Percentiles rank a stretch among this genome's conserved stretches.
phyloP scores from a whole-genome alignment of 2,888 invertebrate genomes.

The Sussaba pulchella region DNA sequence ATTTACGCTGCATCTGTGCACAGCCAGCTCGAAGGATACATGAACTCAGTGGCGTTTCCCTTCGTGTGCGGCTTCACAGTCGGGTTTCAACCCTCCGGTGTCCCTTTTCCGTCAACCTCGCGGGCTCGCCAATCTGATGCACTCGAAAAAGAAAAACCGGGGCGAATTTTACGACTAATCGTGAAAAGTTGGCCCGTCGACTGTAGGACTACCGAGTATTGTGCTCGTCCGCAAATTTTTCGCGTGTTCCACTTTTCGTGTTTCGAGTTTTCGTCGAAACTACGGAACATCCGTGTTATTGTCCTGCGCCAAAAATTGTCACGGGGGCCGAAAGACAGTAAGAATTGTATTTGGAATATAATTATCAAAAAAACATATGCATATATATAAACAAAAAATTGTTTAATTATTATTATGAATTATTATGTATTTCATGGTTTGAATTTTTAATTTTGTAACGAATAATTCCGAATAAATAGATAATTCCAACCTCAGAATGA shows the following conservation, averaged over 20 bases:
- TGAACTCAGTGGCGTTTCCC: constrained; percentile 9
- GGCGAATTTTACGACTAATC: background rate
- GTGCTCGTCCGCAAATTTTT: background rate
- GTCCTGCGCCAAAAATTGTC: background rate
- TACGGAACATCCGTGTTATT: background rate
- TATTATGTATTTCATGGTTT: too few species aligned
- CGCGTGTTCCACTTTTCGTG: background rate
- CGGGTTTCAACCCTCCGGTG: background rate
- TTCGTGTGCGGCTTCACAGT: background rate
- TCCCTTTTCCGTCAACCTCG: background rate
- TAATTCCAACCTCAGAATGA: background rate
- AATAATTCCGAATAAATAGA: too few species aligned
- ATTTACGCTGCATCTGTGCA: background rate
- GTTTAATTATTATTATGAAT: too few species aligned
- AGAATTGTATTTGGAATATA: too few species aligned
- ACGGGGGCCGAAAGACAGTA: background rate
- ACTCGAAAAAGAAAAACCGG: too few species aligned
- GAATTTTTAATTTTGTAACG: too few species aligned
- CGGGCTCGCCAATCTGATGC: background rate
- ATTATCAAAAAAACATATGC: too few species aligned
- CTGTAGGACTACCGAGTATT: background rate
- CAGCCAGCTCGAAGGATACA: constrained; percentile 8
- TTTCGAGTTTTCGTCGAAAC: background rate
- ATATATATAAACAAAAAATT: too few species aligned
- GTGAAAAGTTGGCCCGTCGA: background rate